Evolutionary conservation across 2,888 invertebrate genomes (phyloP), one percentile per base, ranked within the genome.

Genomic region (Eledone cirrhosa): DNA sequence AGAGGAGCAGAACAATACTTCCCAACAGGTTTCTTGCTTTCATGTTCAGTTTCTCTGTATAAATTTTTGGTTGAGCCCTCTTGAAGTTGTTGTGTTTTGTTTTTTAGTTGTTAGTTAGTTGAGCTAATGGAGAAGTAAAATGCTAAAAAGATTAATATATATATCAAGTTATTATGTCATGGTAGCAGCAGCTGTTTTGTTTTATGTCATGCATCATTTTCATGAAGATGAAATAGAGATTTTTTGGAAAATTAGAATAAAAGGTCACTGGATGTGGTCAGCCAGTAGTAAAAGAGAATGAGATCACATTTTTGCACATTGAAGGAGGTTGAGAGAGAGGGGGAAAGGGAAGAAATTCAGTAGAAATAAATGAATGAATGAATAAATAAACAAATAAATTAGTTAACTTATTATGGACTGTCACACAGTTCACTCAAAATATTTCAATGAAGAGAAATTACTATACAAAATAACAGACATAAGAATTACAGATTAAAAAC

Each of bases 161-260:
- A n/a, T n/a, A 72, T 72, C 72, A 33, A 72, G 72, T 72, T 72
- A 72, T 72, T 72, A 72, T 72, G 72, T 72, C 72, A 72, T 72
- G 72, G 72, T 72, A 72, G 72, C 72, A 72, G 72, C 72, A 72
- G 72, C 72, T 72, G 72, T 72, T 31, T 41, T 31, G 19, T 72
- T 72, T 72, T 72, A 72, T 72, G 72, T 72, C 72, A 72, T 72
- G 72, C 72, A 72, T 72, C 72, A 72, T 72, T 72, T 72, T 72
- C 72, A 72, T 72, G 72, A 72, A 41, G 72, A 72, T 72, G 72
- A 72, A 72, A 72, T 72, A 72, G 72, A 72, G 41, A 41, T 41
- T 41, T 41, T 72, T n/a, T n/a, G n/a, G n/a, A 72, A 72, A 72
- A 72, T 72, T 72, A 72, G n/a, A 72, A 72, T 33, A 72, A 72